Conservation (phyloP, 2,113 vertebrate species). For the Amblyornis subalaris region DNA sequence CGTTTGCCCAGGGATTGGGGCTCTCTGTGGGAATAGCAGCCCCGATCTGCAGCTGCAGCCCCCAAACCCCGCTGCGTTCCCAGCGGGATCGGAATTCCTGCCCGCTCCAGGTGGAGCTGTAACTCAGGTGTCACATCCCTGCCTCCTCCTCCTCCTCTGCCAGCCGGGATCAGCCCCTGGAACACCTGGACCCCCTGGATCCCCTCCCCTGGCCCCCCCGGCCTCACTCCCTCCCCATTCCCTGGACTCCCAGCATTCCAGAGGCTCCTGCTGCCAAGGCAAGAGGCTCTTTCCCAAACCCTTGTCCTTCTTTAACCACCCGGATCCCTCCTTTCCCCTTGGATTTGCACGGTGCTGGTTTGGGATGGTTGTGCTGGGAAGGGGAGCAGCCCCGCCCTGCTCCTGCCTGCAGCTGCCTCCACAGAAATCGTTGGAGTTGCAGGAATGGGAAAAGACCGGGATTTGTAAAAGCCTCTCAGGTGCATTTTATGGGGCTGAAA, state of each 20-base stretch:
- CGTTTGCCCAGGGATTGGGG: neutral
- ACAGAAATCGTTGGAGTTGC: neutral
- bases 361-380: neutral
- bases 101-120: accelerated
- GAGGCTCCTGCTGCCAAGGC: neutral
- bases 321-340: neutral
- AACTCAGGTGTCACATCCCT: neutral
- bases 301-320: neutral
- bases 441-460: neutral
- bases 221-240: neutral
- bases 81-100: accelerated
- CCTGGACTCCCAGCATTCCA: accelerated
- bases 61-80: neutral
- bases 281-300: neutral
- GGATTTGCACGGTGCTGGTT: neutral
- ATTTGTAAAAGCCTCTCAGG: neutral
- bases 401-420: neutral
- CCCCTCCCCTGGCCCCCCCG: neutral
- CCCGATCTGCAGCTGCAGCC: neutral
- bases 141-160: neutral
- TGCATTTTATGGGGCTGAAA: neutral
- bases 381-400: neutral
- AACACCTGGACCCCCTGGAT: neutral
- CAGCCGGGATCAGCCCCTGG: neutral
- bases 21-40: neutral